Evolutionary conservation across 2,113 vertebrate species (phyloP).

Genomic region (Bombycilla garrulus): DNA sequence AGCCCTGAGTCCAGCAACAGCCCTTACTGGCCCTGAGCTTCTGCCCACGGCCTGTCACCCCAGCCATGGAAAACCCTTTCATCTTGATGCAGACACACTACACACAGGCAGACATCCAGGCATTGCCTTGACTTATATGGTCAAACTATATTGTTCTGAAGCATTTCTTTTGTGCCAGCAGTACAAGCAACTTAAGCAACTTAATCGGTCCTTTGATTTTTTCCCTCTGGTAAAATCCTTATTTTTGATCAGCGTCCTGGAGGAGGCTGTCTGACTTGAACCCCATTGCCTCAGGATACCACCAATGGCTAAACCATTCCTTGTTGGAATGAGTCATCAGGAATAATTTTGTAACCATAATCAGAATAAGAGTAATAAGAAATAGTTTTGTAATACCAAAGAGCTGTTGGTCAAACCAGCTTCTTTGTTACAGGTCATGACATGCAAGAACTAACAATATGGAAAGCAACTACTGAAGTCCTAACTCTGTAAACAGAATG

Average conservation of each 20-base stretch:
- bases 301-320: background rate
- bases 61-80: background rate
- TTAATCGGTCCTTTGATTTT: background rate
- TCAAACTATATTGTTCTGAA: background rate
- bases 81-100: background rate
- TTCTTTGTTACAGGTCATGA: background rate
- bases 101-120: rapidly evolving
- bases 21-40: background rate
- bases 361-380: background rate
- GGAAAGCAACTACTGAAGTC: background rate
- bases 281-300: background rate
- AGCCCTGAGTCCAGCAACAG: background rate
- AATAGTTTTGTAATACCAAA: background rate
- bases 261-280: background rate
- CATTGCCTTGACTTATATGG: background rate
- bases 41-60: background rate
- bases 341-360: background rate
- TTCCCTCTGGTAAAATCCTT: background rate
- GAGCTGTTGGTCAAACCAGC: background rate
- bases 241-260: background rate
- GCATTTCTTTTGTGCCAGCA: background rate
- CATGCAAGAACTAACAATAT: rapidly evolving
- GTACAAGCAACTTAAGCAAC: background rate
- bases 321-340: background rate
- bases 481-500: background rate